Evolutionary conservation across 2,797 vertebrate species (phyloP).

Genomic region (Anableps anableps): DNA sequence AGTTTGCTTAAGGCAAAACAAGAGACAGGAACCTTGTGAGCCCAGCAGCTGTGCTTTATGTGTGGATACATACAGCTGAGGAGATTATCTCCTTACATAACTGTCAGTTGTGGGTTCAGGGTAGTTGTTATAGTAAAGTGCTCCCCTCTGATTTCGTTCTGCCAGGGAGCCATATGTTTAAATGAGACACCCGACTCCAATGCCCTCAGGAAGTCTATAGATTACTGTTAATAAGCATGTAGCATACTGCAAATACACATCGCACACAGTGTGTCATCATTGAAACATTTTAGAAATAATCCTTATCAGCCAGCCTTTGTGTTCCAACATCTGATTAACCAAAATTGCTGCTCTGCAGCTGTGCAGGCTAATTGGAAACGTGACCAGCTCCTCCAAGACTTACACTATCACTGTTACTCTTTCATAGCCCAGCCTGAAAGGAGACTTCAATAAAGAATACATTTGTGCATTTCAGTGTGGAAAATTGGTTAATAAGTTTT

Average conservation of each 20-base stretch:
- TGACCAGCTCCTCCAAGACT: constrained; percentile 82
- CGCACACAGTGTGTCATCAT: constrained; percentile 81
- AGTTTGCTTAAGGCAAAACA: constrained; percentile 70
- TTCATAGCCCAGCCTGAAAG: constrained; percentile 35
- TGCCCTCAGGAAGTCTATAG: constrained; percentile 64
- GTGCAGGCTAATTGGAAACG: constrained; percentile 90
- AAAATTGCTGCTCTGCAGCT: constrained; percentile 82
- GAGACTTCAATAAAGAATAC: constrained; percentile 24
- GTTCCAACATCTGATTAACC: constrained; percentile 84
- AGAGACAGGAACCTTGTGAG: constrained; percentile 49
- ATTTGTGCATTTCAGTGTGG: background rate
- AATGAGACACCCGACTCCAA: constrained; percentile 46
- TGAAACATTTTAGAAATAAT: constrained; percentile 87
- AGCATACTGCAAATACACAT: constrained; percentile 57
- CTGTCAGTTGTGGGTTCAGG: constrained; percentile 39
- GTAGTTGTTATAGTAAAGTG: constrained; percentile 41
- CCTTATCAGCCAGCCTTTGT: constrained; percentile 86
- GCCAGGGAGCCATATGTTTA: constrained; percentile 51
- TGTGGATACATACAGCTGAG: constrained; percentile 39
- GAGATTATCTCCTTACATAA: constrained; percentile 38
- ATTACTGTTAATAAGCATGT: constrained; percentile 72
- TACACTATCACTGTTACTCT: constrained; percentile 67
- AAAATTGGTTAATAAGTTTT: background rate
- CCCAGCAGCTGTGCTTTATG: constrained; percentile 36
- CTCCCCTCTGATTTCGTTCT: constrained; percentile 32